phyloP scores from a whole-genome alignment of 2,888 invertebrate species.

The Drosophila niveifrons region DNA sequence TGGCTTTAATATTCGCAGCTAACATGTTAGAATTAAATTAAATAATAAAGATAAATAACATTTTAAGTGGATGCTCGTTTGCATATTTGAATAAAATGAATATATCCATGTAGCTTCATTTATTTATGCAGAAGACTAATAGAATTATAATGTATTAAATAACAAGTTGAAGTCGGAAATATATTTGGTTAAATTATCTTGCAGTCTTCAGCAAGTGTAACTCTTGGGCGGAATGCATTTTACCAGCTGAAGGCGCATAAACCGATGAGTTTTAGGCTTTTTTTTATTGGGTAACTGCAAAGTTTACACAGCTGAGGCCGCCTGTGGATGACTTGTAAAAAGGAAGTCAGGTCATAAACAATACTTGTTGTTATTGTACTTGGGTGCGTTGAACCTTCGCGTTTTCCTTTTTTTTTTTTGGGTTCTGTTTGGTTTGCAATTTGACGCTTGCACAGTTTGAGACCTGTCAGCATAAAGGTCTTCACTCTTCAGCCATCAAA shows the following conservation, averaged over 20 bases:
- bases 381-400: constrained; percentile 68
- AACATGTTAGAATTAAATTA: constrained; percentile 9
- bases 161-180: neutral
- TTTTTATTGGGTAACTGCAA: constrained; percentile 43
- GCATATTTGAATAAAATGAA: constrained; percentile 11
- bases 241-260: constrained; percentile 26
- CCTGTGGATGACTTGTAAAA: constrained; percentile 69
- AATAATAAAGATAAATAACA: constrained; percentile 17
- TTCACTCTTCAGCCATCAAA: constrained; percentile 16
- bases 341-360: constrained; percentile 75
- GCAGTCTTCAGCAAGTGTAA: neutral
- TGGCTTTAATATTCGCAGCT: neutral
- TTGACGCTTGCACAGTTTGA: constrained; percentile 62
- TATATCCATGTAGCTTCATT: neutral
- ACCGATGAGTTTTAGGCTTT: constrained; percentile 14
- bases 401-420: constrained; percentile 29
- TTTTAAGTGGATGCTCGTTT: constrained; percentile 18
- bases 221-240: constrained; percentile 4
- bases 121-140: constrained; percentile 14
- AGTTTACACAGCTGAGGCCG: constrained; percentile 56
- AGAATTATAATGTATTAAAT: constrained; percentile 16
- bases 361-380: constrained; percentile 42
- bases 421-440: constrained; percentile 69
- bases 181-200: neutral
- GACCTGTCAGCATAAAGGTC: constrained; percentile 66